These are phyloP conservation scores for Ianthella basta DNA, from an alignment of 37 sponge, comb jelly and placozoan genomes.

Conservation along the genomic window DNA sequence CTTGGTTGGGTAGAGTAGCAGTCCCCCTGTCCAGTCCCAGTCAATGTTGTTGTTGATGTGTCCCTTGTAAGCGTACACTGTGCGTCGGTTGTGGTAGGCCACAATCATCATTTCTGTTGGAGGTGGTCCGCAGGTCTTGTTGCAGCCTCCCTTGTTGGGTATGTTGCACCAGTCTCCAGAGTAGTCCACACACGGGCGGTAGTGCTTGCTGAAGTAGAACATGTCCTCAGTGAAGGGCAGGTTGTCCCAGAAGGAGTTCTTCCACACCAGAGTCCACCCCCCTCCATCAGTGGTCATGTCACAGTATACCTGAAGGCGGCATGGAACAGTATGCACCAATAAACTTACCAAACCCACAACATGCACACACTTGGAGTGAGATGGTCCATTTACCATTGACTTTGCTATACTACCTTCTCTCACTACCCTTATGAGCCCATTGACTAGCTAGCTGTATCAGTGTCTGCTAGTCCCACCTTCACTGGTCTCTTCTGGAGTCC, in stretches of 20 bases:
- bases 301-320: neutral
- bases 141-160: conserved; percentile 3
- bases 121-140: neutral
- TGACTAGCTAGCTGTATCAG: too few species aligned
- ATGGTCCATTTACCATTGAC: too few species aligned
- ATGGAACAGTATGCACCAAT: too few species aligned
- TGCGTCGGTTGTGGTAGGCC: conserved; percentile 28
- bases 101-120: conserved; percentile 36
- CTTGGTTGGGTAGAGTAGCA: neutral
- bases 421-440: too few species aligned
- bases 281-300: conserved; percentile 28
- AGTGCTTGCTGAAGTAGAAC: conserved; percentile 2
- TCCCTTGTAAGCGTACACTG: conserved; percentile 34
- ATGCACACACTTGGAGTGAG: too few species aligned
- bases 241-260: conserved; percentile 5
- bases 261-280: conserved; percentile 23
- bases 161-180: conserved; percentile 8
- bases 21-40: conserved; percentile 26
- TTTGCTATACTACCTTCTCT: too few species aligned
- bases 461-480: too few species aligned
- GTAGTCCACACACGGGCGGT: conserved; percentile 10
- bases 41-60: conserved; percentile 33
- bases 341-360: too few species aligned
- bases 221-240: neutral
- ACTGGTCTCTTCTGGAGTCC: too few species aligned